phyloP scores from a whole-genome alignment of 1,140 invertebrate genomes.

The Ceratosolen fusciceps region DNA sequence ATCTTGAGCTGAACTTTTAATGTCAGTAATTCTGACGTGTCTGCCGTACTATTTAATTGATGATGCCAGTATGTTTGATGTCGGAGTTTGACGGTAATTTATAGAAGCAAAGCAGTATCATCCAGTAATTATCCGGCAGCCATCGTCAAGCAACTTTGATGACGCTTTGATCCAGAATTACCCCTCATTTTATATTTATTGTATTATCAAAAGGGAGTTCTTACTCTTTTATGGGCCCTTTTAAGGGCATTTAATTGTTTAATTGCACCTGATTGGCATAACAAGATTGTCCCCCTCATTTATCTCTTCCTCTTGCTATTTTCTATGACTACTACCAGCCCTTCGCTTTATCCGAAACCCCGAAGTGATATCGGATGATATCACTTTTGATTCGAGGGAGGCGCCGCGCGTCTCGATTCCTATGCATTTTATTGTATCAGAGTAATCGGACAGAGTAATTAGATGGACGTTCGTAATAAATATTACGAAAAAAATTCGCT shows the following conservation, averaged over 20 bases:
- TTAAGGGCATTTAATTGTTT: too few relatives aligned
- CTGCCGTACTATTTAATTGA: not conserved
- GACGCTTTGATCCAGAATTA: not conserved
- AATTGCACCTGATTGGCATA: not conserved
- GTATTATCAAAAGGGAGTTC: not conserved
- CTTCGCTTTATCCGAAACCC: too few relatives aligned
- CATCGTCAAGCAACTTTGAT: not conserved
- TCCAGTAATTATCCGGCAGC: not conserved
- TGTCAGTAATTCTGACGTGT: conserved; percentile 1
- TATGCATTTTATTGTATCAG: too few relatives aligned
- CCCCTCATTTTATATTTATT: not conserved
- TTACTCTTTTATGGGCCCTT: too few relatives aligned
- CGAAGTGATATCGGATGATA: too few relatives aligned
- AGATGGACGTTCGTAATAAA: too few relatives aligned
- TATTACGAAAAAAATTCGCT: too few relatives aligned
- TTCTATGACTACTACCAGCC: too few relatives aligned
- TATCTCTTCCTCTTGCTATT: not conserved
- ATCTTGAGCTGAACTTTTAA: not conserved
- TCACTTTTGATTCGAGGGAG: too few relatives aligned
- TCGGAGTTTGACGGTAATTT: not conserved
- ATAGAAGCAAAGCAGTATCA: not conserved
- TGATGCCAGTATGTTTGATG: not conserved
- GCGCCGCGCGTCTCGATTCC: too few relatives aligned
- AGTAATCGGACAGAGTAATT: too few relatives aligned
- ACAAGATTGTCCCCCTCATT: not conserved